Conservation (phyloP, 2,797 vertebrate species). For the Octomys mimax region DNA sequence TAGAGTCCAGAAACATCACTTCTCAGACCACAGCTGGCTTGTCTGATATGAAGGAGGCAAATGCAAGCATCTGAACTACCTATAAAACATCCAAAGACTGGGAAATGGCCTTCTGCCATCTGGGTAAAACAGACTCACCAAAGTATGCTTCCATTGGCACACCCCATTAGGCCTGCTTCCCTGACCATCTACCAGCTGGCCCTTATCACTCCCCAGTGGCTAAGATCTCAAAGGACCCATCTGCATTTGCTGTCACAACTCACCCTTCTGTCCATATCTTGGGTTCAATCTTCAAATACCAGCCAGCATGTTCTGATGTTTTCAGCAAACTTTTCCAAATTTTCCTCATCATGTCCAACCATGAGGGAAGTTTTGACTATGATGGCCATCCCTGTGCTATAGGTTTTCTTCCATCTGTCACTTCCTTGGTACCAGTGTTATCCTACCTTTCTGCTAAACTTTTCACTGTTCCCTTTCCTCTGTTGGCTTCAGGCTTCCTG, state of each 20-base stretch:
- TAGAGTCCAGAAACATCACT: background rate
- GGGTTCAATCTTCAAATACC: slow-evolving; percentile 15
- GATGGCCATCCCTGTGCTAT: background rate
- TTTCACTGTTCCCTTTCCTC: background rate
- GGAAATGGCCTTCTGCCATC: slow-evolving; percentile 25
- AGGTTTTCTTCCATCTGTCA: background rate
- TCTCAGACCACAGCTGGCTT: background rate
- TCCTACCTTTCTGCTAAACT: background rate
- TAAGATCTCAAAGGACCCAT: slow-evolving; percentile 20
- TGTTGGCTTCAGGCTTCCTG: background rate
- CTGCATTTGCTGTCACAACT: background rate
- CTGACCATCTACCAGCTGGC: background rate
- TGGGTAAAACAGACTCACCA: slow-evolving; percentile 8
- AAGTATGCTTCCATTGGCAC: background rate
- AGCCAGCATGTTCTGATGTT: background rate
- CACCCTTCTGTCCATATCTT: slow-evolving; percentile 27
- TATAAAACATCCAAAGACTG: slow-evolving; percentile 36
- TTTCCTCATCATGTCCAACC: background rate
- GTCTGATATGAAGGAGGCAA: slow-evolving; percentile 10
- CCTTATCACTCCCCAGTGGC: background rate
- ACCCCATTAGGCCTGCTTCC: background rate
- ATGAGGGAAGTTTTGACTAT: background rate
- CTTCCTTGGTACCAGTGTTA: background rate
- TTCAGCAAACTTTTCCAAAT: background rate
- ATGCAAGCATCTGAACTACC: background rate